Base-by-base conservation (phyloP, 2,113 vertebrate species). In the Chascanopsetta lugubris region DNA sequence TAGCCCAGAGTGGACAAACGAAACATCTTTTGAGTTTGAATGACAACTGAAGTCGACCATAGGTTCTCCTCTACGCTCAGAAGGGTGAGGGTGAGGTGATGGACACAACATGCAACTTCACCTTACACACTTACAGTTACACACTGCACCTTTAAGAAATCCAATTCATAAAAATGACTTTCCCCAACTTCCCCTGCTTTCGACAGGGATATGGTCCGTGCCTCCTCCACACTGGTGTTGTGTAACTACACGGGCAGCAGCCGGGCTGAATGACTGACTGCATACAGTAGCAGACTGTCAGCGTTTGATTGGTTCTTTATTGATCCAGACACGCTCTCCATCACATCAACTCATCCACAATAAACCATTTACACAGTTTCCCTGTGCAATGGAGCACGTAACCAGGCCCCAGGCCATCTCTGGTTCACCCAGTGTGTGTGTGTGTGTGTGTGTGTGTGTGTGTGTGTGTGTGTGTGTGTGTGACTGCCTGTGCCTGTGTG, bases 321-420 rank as follows among this genome's bases (percentile, higher is more conserved):
- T 90, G 93, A 94, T 92, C 77, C 83, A 75, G 90, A 90, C 89
- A 92, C 84, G 88, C 93, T 94, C 91, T 85, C 89, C 88, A 90
- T 92, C 92, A 93, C 92, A 91, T 94, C 92, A 87, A 89, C 91
- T 93, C 87, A 94, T 93, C 92, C 90, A 92, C 90, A 91, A 90
- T 93, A 95, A 94, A 88, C 90, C 93, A 93, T 93, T 93, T 93
- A 94, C 93, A 89, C 86, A 85, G 81, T 81, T 87, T 90, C 87
- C 85, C 68, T 84, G 88, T 87, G 90, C 90, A 92, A 91, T 91
- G 88, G 92, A 89, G 81, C 92, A 78, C 88, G 87, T 84, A 85
- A 88, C 90, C 89, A 92, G 87, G 89, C 89, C 88, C 73, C 87
- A 77, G 91, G 88, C 87, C 91, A 91, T 91, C 82, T 79, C 83